Conservation (phyloP, 2,888 invertebrate species). For the Mechanitis mazaeus region DNA sequence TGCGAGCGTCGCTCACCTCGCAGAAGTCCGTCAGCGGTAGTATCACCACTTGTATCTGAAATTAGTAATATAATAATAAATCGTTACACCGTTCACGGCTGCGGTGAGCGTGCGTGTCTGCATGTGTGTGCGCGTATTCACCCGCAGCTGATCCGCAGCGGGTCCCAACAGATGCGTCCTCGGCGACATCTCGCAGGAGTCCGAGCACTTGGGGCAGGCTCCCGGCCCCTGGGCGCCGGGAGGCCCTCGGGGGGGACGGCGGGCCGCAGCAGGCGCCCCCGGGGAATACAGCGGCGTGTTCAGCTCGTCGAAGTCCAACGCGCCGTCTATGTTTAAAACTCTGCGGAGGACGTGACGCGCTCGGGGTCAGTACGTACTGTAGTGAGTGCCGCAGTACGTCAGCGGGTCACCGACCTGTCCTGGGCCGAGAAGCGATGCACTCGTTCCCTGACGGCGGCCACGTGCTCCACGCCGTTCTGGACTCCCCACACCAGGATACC, state of each 20-base stretch:
- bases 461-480: constrained; percentile 85
- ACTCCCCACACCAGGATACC: constrained; percentile 85
- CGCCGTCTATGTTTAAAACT: constrained; percentile 84
- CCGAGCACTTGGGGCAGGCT: constrained; percentile 57
- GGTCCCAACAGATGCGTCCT: constrained; percentile 79
- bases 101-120: too few relatives aligned
- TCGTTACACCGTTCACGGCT: too few relatives aligned
- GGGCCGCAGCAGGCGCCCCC: constrained; percentile 22
- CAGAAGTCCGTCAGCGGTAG: constrained; percentile 79
- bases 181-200: constrained; percentile 47
- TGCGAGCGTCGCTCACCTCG: constrained; percentile 42
- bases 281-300: constrained; percentile 77
- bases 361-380: neutral
- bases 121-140: constrained; percentile 25
- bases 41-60: constrained; percentile 84
- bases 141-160: constrained; percentile 82
- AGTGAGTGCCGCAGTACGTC: neutral
- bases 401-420: constrained; percentile 57
- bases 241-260: constrained; percentile 8
- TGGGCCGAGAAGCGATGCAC: constrained; percentile 84
- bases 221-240: constrained; percentile 32
- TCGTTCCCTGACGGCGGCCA: constrained; percentile 82
- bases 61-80: constrained; percentile 11
- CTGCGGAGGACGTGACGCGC: constrained; percentile 33
- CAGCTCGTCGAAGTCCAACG: constrained; percentile 86